Base-by-base conservation (phyloP, 1,140 invertebrate genomes). In the Apis florea region DNA sequence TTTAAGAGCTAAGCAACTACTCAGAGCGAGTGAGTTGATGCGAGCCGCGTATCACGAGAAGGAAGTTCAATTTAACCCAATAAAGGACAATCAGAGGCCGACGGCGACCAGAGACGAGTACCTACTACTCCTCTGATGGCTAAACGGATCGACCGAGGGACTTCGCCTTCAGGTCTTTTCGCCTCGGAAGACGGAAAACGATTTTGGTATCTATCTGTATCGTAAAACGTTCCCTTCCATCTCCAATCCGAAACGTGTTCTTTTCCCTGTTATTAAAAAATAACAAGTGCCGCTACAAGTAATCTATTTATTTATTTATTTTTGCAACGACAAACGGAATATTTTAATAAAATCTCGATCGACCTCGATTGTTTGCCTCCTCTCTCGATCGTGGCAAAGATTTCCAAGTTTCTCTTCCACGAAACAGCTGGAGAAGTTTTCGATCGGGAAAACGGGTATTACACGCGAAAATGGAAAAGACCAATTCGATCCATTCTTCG, bases 51-150 rank as follows among this genome's bases (percentile, higher is more conserved):
- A 93, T 93, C 93, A 93, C 92, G 93, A 94, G 92, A 93, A 93
- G 93, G 93, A 94, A 93, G 93, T 94, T 93, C 93, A 94, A 94
- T 94, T 94, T 93, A 94, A 94, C 92, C 91, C 93, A 94, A 94
- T 93, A 93, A 93, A 93, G 91, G 92, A 94, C 92, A 94, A 94
- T 93, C 93, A 94, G 92, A 94, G 93, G 89, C 92, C 91, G 93
- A 92, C 92, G 90, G 89, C 92, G 90, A 92, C 79, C 89, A 92
- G 90, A 92, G 92, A 91, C 90, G 90, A 92, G 90, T 92, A 92
- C 90, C 89, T 91, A 92, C 90, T 92, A 89, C 89, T 90, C 82
- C 81, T 88, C 89, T 88, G 90, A 92, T 88, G 83, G 86, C 89
- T 91, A 90, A 84, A 89, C 86, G 86, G 89, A 91, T 91, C 89